These are phyloP conservation scores for Notolabrus celidotus DNA, from an alignment of 2,797 vertebrate genomes.

Conservation along the genomic window DNA sequence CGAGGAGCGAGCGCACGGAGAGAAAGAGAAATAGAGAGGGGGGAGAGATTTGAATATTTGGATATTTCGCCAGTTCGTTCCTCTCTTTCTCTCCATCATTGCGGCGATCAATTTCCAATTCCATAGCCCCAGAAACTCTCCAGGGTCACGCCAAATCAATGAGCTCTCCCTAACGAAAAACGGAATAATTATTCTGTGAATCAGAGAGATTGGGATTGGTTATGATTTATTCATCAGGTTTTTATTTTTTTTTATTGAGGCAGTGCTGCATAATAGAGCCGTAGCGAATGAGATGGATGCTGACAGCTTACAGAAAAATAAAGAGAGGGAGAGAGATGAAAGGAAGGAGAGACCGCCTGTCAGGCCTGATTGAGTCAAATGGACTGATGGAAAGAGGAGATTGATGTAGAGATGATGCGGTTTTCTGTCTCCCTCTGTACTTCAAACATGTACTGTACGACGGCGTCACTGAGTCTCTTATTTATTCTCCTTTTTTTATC, in stretches of 20 bases:
- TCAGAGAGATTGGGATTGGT: slow-evolving; percentile 51
- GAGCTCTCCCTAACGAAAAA: slow-evolving; percentile 49
- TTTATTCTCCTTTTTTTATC: background rate
- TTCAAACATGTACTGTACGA: background rate
- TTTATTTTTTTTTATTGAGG: slow-evolving; percentile 62
- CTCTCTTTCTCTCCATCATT: slow-evolving; percentile 54
- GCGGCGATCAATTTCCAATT: slow-evolving; percentile 70
- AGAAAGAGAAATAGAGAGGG: slow-evolving; percentile 5
- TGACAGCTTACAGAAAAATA: slow-evolving; percentile 51
- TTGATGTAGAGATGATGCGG: slow-evolving; percentile 22
- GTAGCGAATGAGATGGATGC: slow-evolving; percentile 67
- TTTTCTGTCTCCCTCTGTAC: slow-evolving; percentile 15
- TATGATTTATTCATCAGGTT: slow-evolving; percentile 76
- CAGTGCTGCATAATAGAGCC: slow-evolving; percentile 67
- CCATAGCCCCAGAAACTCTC: slow-evolving; percentile 70
- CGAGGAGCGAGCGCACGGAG: slow-evolving; percentile 39
- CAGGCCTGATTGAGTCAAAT: slow-evolving; percentile 57
- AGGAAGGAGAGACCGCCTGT: slow-evolving; percentile 58
- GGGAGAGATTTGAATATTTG: slow-evolving; percentile 71
- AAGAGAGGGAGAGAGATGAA: slow-evolving; percentile 58
- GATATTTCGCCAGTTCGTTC: slow-evolving; percentile 46
- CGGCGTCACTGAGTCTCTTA: background rate
- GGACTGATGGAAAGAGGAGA: slow-evolving; percentile 48
- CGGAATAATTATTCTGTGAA: slow-evolving; percentile 73
- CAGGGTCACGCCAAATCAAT: slow-evolving; percentile 74